Evolutionary conservation across 53 echinoderm and acorn worm genomes (phyloP).

Genomic region (Pentamera pediparva): DNA sequence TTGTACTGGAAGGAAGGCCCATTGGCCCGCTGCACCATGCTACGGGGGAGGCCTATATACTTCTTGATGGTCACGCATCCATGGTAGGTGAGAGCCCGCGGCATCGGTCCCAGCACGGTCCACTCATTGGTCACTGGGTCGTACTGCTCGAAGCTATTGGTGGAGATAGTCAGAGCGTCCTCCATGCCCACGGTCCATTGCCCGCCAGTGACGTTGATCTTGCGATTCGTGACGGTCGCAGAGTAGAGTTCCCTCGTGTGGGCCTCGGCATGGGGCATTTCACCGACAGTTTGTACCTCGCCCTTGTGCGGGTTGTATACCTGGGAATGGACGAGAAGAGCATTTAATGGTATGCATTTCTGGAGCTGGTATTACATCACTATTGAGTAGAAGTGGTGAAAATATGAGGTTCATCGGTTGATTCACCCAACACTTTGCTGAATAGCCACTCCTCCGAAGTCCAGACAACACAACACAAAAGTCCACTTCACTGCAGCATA

Average conservation of each 20-base stretch:
- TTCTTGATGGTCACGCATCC: slow-evolving; percentile 94
- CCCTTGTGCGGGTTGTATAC: slow-evolving; percentile 94
- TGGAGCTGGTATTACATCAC: too few relatives aligned
- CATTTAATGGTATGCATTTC: too few relatives aligned
- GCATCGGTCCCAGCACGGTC: slow-evolving; percentile 95
- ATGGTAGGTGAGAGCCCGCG: slow-evolving; percentile 83
- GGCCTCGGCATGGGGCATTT: slow-evolving; percentile 93
- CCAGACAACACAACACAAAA: too few relatives aligned
- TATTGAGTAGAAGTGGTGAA: too few relatives aligned
- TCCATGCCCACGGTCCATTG: slow-evolving; percentile 90
- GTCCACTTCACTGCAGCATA: too few relatives aligned
- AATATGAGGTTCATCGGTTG: too few relatives aligned
- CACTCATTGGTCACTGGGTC: slow-evolving; percentile 94
- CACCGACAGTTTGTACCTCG: slow-evolving; percentile 66
- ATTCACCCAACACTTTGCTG: too few relatives aligned
- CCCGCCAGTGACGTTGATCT: slow-evolving; percentile 91
- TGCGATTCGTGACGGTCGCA: slow-evolving; percentile 90
- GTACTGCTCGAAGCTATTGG: slow-evolving; percentile 96
- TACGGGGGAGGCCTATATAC: slow-evolving; percentile 83
- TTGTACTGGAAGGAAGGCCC: slow-evolving; percentile 25
- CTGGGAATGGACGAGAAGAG: background rate
- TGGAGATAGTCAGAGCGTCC: slow-evolving; percentile 88
- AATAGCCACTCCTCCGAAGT: too few relatives aligned
- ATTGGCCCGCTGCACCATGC: slow-evolving; percentile 34
- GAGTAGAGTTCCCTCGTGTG: slow-evolving; percentile 95